A percentile compares a stretch with the other conserved stretches of the same genome.
These are phyloP conservation scores for Salvelinus alpinus DNA, from an alignment of 2,113 vertebrate genomes.

Conservation along the genomic window DNA sequence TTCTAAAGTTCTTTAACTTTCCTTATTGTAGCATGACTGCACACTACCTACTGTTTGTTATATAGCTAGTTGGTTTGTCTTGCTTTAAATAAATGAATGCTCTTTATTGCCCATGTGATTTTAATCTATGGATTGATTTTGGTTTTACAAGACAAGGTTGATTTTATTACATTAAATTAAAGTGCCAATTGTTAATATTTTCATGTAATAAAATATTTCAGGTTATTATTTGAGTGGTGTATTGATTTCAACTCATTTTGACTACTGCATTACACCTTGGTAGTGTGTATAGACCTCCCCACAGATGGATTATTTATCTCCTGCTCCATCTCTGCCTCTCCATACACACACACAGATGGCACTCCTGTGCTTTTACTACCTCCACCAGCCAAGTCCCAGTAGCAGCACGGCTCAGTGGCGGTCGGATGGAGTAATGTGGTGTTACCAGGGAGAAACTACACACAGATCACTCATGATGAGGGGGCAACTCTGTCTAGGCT, in stretches of 20 bases:
- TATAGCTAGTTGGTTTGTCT: conserved; percentile 15
- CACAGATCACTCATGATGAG: not conserved
- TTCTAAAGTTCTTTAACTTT: conserved; percentile 30
- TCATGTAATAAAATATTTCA: conserved; percentile 53
- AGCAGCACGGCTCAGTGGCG: not conserved
- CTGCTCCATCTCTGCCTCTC: not conserved
- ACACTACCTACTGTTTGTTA: conserved; percentile 15
- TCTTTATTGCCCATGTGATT: not conserved
- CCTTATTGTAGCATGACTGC: conserved; percentile 25
- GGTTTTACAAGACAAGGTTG: conserved; percentile 28
- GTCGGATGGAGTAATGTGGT: not conserved
- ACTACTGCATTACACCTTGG: not conserved
- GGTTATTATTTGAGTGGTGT: conserved; percentile 14
- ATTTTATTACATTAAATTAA: conserved; percentile 43
- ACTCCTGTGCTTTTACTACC: conserved; percentile 25
- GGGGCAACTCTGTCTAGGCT: not conserved
- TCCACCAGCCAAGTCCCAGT: conserved; percentile 30
- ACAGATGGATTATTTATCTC: not conserved
- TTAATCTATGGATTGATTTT: conserved; percentile 8
- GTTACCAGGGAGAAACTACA: not conserved
- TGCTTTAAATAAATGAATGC: not conserved
- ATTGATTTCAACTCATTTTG: not conserved
- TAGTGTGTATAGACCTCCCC: not conserved
- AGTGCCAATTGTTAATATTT: conserved; percentile 56
- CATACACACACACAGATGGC: conserved; percentile 38